Base-by-base conservation (phyloP, 1,140 invertebrate genomes). In the Sycophila sp. region DNA sequence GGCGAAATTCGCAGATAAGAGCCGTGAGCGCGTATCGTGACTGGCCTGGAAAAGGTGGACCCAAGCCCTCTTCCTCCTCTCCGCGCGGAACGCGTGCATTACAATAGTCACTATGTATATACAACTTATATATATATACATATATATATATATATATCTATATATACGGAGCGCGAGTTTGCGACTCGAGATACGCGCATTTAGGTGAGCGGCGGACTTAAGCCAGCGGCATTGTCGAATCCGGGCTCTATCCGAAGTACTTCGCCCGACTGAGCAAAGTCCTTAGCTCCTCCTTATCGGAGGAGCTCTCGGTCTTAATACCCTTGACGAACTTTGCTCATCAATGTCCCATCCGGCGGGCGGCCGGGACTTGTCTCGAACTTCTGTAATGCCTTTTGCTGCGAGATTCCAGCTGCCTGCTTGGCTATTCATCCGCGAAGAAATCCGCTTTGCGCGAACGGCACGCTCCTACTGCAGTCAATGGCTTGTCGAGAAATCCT, bases 331-430 rank as follows among this genome's bases (percentile, higher is more conserved):
- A 82, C 77, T 82, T 82, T 80, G 74, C 80, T 80, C 80, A 81
- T 82, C 81, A 81, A 81, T 79, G 80, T 81, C 74, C 75, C 76
- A 81, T 80, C 78, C 75, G 73, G 67, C 69, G n/a, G n/a, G n/a
- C 73, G 63, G 69, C 71, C 74, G 74, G 74, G 72, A 77, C 77
- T 78, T 80, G 38, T 38, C 10, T 47, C 13, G n/a, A 66, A 66
- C 64, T 66, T 66, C 34, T 32, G 24, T 55, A 65, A 65, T 65
- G 49, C 34, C 63, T 42, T 55, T 65, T 38, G 17, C 32, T 24
- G 22, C 34, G 38, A 40, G 10, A 40, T 40, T 40, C 34, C 2
- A 58, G 1, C 34, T 19, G n/a, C 32, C 34, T 38, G 42, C 36
- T 53, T 28, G 11, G 26, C 64, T 15, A 32, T 45, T 34, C 45